Evolutionary conservation across 2,888 invertebrate species (phyloP).

Genomic region (Harpagoxenus sublaevis): DNA sequence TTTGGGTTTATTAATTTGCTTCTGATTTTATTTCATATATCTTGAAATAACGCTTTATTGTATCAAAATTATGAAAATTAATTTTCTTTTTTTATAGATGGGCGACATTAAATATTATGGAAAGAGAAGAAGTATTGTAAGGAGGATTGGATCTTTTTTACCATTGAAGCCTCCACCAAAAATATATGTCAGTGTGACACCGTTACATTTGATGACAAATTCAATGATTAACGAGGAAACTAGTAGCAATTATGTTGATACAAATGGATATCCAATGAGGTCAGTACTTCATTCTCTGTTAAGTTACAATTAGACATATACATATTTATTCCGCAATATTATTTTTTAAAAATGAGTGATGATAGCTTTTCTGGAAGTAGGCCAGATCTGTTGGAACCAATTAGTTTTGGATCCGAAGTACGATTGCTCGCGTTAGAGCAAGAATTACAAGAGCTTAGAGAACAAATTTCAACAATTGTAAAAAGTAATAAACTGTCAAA

Average conservation of each 20-base stretch:
- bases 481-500: constrained; percentile 80
- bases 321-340: background rate
- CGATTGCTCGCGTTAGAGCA: constrained; percentile 85
- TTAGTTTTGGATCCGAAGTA: constrained; percentile 85
- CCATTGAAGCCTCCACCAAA: constrained; percentile 84
- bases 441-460: constrained; percentile 84
- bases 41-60: background rate
- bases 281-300: constrained; percentile 42
- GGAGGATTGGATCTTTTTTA: constrained; percentile 84
- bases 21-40: background rate
- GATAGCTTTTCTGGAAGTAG: constrained; percentile 81
- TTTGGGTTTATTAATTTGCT: background rate
- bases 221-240: constrained; percentile 84
- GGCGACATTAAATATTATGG: constrained; percentile 82
- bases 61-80: background rate
- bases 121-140: constrained; percentile 83
- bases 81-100: constrained; percentile 74
- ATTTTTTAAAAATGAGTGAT: constrained; percentile 2
- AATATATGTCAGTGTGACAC: constrained; percentile 85
- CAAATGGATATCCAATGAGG: constrained; percentile 79
- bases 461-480: constrained; percentile 84
- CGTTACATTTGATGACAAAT: constrained; percentile 85
- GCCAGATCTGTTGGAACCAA: constrained; percentile 84
- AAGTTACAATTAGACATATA: background rate
- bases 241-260: constrained; percentile 73